A percentile compares a stretch with the other conserved stretches of the same genome.
Evolutionary conservation across 2,797 vertebrate genomes (phyloP).

Genomic region (Triplophysa yarkandensis): DNA sequence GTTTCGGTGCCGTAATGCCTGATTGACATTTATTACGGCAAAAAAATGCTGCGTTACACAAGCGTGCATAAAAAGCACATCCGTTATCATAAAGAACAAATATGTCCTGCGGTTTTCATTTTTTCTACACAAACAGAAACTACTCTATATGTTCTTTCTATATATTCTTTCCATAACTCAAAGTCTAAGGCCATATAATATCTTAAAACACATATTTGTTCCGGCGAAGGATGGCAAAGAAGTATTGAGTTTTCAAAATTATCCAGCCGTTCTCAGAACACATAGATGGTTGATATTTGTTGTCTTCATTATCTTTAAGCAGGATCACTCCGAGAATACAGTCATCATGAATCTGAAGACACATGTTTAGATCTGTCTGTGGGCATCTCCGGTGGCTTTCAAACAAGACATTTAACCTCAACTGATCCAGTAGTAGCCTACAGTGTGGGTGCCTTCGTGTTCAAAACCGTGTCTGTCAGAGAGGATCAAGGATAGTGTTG

Average conservation of each 20-base stretch:
- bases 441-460: background rate
- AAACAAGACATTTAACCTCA: conserved; percentile 17
- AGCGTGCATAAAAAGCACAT: background rate
- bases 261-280: background rate
- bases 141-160: too few species aligned
- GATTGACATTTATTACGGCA: background rate
- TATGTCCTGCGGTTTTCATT: background rate
- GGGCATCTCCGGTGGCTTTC: conserved; percentile 3
- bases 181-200: background rate
- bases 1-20: background rate
- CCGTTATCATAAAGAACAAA: background rate
- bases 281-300: conserved; percentile 8
- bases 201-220: background rate
- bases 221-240: background rate
- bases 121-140: background rate
- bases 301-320: conserved; percentile 16
- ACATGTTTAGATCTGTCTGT: conserved; percentile 10
- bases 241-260: conserved; percentile 12
- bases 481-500: background rate
- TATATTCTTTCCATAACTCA: background rate
- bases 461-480: background rate
- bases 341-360: conserved; percentile 29
- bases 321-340: conserved; percentile 13
- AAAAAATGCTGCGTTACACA: too few species aligned
- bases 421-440: conserved; percentile 6